phyloP scores from a whole-genome alignment of 2,888 invertebrate genomes.

The Melanostoma mellinum region DNA sequence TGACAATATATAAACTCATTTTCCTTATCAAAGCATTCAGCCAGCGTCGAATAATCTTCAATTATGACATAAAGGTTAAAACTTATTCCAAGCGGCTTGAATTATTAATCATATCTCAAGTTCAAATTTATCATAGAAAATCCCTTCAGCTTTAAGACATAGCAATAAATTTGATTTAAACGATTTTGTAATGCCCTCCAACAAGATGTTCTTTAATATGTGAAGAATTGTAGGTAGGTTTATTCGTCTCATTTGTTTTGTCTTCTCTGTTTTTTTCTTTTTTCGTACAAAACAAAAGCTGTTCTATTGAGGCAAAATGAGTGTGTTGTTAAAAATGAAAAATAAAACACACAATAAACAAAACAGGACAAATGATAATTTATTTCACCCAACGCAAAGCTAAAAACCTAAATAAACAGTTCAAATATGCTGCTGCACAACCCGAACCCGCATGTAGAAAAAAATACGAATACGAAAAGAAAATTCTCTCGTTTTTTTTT shows the following conservation, averaged over 20 bases:
- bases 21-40: no score
- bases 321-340: not conserved
- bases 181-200: not conserved
- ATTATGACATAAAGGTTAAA: no score
- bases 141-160: not conserved
- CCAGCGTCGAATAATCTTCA: no score
- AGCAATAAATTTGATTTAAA: not conserved
- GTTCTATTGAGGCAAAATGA: no score
- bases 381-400: conserved; percentile 35
- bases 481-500: conserved; percentile 15
- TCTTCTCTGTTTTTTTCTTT: not conserved
- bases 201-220: not conserved
- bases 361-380: conserved; percentile 56
- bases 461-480: conserved; percentile 1
- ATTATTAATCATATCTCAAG: no score
- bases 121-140: not conserved
- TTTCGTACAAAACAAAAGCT: not conserved
- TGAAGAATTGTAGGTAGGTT: no score
- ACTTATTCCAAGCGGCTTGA: no score
- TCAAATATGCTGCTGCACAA: conserved; percentile 41
- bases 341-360: conserved; percentile 30
- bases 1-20: no score
- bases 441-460: not conserved
- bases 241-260: no score
- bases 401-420: conserved; percentile 62